A percentile compares a stretch with the other conserved stretches of the same genome.
Evolutionary conservation across 2,888 invertebrate species (phyloP).

Genomic region (Limnephilus auricula): DNA sequence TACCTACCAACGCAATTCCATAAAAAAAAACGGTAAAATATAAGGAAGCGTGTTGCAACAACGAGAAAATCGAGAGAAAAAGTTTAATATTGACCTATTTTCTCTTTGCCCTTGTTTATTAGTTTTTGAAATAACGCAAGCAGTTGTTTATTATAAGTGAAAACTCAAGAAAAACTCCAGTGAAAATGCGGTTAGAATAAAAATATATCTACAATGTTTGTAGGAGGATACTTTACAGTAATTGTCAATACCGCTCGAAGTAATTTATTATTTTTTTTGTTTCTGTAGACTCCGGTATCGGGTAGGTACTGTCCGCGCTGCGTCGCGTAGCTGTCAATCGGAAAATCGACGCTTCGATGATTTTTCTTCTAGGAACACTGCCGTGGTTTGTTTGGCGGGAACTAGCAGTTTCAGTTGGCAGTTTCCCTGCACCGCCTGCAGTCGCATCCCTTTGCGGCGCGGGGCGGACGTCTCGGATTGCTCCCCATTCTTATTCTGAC

Average conservation of each 20-base stretch:
- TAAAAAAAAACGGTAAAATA: no score
- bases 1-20: no score
- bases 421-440: conserved; percentile 44
- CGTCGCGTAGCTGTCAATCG: conserved; percentile 23
- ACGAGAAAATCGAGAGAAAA: not conserved
- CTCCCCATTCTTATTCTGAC: conserved; percentile 24
- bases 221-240: no score
- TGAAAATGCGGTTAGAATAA: not conserved
- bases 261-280: not conserved
- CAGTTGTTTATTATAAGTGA: not conserved
- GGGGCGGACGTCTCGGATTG: conserved; percentile 46
- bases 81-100: not conserved
- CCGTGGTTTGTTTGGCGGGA: conserved; percentile 47
- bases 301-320: not conserved
- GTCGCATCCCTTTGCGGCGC: conserved; percentile 58
- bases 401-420: conserved; percentile 12
- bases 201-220: no score
- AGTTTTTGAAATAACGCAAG: not conserved
- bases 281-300: not conserved
- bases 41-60: not conserved
- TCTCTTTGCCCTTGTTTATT: not conserved
- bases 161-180: not conserved
- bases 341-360: conserved; percentile 48
- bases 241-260: no score
- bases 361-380: conserved; percentile 32